phyloP scores from a whole-genome alignment of 2,113 vertebrate species.

The Grallaria varia region DNA sequence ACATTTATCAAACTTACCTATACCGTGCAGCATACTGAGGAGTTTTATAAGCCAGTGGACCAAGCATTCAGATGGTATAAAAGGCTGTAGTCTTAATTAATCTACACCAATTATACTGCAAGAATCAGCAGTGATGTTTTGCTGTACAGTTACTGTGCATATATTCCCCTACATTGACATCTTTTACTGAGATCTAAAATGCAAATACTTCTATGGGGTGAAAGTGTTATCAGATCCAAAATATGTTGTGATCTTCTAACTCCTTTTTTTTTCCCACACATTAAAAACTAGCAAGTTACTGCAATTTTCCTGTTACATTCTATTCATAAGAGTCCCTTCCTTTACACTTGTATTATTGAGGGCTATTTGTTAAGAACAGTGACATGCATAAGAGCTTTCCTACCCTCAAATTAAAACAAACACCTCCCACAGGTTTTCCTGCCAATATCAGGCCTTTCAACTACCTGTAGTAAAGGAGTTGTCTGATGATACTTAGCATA shows the following conservation, averaged over 20 bases:
- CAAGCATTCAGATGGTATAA: background rate
- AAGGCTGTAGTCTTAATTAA: background rate
- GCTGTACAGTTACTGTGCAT: background rate
- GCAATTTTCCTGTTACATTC: background rate
- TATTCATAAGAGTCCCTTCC: background rate
- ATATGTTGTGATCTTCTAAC: background rate
- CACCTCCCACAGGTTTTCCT: background rate
- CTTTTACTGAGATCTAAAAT: background rate
- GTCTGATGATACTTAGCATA: background rate
- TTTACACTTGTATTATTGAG: background rate
- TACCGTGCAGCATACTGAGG: background rate
- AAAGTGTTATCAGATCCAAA: background rate
- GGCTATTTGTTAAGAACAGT: background rate
- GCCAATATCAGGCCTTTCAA: background rate
- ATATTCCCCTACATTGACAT: background rate
- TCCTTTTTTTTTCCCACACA: background rate
- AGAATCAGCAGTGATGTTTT: background rate
- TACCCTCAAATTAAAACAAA: background rate
- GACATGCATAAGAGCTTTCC: background rate
- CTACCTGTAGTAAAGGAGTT: background rate
- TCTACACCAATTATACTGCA: background rate
- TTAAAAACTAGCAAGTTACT: background rate
- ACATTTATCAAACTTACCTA: background rate
- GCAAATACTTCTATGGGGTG: background rate
- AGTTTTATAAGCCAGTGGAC: background rate